Base-by-base conservation (phyloP, 2,113 vertebrate species). In the Rhabdornis inornatus region DNA sequence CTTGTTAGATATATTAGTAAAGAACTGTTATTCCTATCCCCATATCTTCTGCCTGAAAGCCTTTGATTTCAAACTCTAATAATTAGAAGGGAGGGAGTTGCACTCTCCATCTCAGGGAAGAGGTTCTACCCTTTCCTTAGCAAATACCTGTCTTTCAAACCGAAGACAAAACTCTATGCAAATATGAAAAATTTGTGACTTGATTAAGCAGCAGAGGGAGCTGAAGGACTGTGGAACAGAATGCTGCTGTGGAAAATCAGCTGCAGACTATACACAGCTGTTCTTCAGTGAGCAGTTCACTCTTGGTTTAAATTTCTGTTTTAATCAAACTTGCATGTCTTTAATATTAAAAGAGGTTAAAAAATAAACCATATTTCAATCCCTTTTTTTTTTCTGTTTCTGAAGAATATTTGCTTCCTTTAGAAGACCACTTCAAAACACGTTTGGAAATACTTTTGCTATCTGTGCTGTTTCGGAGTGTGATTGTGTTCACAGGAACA, bases 251-350 rank as follows among this genome's bases (percentile, higher is more conserved):
- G 30, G 60, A n/a, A 83, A 87, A 71, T 42, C 77, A 69, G 21
- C 45, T 57, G 65, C 56, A 31, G 64, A 33, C 10, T 24, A 27
- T 25, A 15, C 31, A 11, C 40, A 88, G 66, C 37, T 65, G 30
- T 40, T 87, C 23, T 76, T 94, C 78, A 47, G 64, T 55, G 56
- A 74, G 87, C 59, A 89, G 56, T 55, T 97, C 91, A 42, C 66
- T 85, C 84, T 91, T 94, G 77, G 60, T 96, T 97, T 95, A 96
- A 97, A 96, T 96, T 89, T 97, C 76, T 95, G 87, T 92, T 97
- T 93, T 90, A 95, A 96, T 91, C 85, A 95, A 95, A 95, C 94
- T 93, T 95, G 50, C 59, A 59, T 83, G 75, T 88, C 83, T 87
- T 81, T 82, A 71, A 87, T 76, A 90, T 89, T 96, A 86, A 97